Evolutionary conservation across 2,888 invertebrate species (phyloP).

Genomic region (Folsomia manolachei): DNA sequence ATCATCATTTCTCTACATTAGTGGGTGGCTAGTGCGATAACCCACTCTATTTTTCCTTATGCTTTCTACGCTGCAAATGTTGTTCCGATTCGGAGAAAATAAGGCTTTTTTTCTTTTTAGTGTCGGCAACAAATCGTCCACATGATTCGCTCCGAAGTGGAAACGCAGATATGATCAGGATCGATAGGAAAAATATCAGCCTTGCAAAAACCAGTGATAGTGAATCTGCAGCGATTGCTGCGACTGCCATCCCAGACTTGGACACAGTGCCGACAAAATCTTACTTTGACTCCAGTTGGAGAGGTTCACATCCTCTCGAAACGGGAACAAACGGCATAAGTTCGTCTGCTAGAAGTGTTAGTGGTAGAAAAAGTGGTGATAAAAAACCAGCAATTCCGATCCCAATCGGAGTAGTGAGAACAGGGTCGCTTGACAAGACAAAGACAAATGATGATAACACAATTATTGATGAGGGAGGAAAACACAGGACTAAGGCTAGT

Average conservation of each 20-base stretch:
- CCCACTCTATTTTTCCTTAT: background rate
- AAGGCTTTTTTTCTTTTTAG: slow-evolving; percentile 11
- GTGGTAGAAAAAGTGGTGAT: slow-evolving; percentile 28
- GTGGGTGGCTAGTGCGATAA: background rate
- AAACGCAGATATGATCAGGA: background rate
- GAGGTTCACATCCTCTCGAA: slow-evolving; percentile 14
- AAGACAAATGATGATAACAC: slow-evolving; percentile 51
- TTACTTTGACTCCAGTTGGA: slow-evolving; percentile 41
- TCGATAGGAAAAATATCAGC: slow-evolving; percentile 7
- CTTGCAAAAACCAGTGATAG: slow-evolving; percentile 5
- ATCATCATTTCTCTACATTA: background rate
- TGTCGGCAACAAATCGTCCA: background rate
- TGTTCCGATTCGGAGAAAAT: too few species aligned
- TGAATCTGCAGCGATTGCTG: background rate
- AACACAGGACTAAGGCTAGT: slow-evolving; percentile 20
- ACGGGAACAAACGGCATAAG: slow-evolving; percentile 28
- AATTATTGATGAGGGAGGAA: slow-evolving; percentile 49
- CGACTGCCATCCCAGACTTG: too few species aligned
- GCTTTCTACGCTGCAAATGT: too few species aligned
- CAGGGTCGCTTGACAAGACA: slow-evolving; percentile 40
- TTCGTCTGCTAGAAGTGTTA: slow-evolving; percentile 21
- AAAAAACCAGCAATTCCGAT: slow-evolving; percentile 36
- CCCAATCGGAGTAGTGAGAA: slow-evolving; percentile 38
- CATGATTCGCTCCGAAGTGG: background rate
- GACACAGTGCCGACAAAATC: slow-evolving; percentile 39